These are phyloP conservation scores for Notodonta ziczac DNA, from an alignment of 2,888 invertebrate genomes.

Conservation along the genomic window DNA sequence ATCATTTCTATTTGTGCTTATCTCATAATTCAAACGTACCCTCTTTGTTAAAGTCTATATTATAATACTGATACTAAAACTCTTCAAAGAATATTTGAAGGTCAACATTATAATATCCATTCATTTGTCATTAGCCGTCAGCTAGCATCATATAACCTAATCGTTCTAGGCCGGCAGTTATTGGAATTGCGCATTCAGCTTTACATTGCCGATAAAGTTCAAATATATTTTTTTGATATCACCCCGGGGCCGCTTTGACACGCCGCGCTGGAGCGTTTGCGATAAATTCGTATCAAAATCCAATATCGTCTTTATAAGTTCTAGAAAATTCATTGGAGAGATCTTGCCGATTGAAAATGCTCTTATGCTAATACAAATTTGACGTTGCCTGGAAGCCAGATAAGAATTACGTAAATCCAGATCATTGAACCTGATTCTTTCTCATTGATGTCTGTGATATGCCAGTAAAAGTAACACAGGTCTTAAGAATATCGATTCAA, in stretches of 20 bases:
- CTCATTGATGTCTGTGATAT: constrained; percentile 17
- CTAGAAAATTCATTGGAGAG: constrained; percentile 41
- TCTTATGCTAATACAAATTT: constrained; percentile 49
- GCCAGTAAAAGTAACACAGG: constrained; percentile 30
- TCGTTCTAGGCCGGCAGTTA: constrained; percentile 31
- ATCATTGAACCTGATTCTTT: constrained; percentile 38
- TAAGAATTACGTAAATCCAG: constrained; percentile 35
- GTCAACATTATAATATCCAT: constrained; percentile 22
- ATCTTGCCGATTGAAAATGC: constrained; percentile 61
- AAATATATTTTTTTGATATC: constrained; percentile 77
- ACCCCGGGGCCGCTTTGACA: constrained; percentile 65
- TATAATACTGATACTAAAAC: neutral
- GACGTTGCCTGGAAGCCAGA: constrained; percentile 31
- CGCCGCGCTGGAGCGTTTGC: constrained; percentile 52
- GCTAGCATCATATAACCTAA: no score
- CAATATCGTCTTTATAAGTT: constrained; percentile 63
- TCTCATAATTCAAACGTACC: no score
- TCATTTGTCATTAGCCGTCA: constrained; percentile 11
- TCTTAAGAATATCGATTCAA: constrained; percentile 28
- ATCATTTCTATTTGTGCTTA: no score
- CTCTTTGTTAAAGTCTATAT: no score
- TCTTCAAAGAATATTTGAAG: neutral
- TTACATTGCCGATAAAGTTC: constrained; percentile 69
- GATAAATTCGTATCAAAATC: constrained; percentile 76
- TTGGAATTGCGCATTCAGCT: constrained; percentile 42